Evolutionary conservation across 2,888 invertebrate species (phyloP), one percentile per base, ranked within the genome.

Genomic region (Oligia strigilis): DNA sequence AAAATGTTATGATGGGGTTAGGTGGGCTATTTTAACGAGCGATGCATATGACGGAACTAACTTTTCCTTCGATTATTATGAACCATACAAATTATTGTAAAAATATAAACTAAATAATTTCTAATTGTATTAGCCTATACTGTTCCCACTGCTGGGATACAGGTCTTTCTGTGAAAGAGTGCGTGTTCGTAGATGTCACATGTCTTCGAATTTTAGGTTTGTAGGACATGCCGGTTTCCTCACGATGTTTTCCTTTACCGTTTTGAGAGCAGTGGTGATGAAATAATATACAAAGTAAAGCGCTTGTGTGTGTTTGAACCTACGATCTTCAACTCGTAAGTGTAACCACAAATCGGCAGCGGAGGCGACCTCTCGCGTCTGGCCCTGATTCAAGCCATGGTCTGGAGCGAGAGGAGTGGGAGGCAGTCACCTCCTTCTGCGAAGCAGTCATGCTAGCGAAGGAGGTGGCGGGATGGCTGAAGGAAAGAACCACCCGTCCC

Each of bases 1-100:
- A 76, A 80, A 71, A 29, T 64, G 29, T 43, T 64, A 19, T 36
- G 58, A 76, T 65, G 19, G 3, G 23, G 58, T 17, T 19, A 11
- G 19, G 9, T 9, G 23, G 3, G 23, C 4, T 55, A 23, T 65
- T 55, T 52, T 2, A 36, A 43, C 65, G 40, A 78, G 71, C 55
- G n/a, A 70, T 36, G 17, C 2, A 46, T 36, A 55, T 58, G 4
- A 66, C 2, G 6, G 1, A 55, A 46, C 0, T 9, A 36, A 36
- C 36, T 80, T 52, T 62, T 40, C 5, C 13, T 75, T 46, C 2
- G 60, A 43, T 52, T 1, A 46, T 46, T 72, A 46, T 13, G 4
- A 2, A 72, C 46, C 0, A 40, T 36, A 5, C 5, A n/a, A n/a
- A 23, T 40, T 36, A 8, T 36, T 55, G 19, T n/a, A 52, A 36